These are phyloP conservation scores for Antedon mediterranea DNA, from an alignment of 53 echinoderm and acorn worm species.

Conservation along the genomic window DNA sequence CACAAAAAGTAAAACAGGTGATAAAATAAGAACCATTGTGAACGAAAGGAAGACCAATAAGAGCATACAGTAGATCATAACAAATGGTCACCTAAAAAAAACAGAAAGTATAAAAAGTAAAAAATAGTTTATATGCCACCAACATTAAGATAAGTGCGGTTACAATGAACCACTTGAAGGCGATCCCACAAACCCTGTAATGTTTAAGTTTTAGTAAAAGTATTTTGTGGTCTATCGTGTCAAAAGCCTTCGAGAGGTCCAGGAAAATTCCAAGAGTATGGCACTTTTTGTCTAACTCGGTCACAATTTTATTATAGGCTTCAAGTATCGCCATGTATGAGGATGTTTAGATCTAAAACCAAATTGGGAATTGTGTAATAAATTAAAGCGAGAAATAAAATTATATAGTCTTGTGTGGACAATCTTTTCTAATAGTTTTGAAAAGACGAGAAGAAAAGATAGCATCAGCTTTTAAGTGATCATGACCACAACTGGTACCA, in stretches of 20 bases:
- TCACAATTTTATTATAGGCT: conserved; percentile 2
- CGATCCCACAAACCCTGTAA: conserved; percentile 7
- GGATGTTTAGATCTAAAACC: conserved; percentile 5
- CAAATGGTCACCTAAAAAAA: too few species aligned
- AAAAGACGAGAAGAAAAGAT: neutral
- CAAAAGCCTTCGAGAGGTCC: conserved; percentile 13
- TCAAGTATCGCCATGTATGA: conserved; percentile 4
- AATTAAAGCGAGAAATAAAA: neutral
- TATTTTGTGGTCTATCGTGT: too few species aligned
- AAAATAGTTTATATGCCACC: neutral
- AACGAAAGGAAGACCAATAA: too few species aligned
- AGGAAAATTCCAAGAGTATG: conserved; percentile 12
- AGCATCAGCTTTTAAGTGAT: neutral
- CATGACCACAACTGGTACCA: neutral
- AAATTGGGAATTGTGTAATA: conserved; percentile 12
- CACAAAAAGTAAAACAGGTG: too few species aligned
- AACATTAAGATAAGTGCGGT: neutral
- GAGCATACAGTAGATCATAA: too few species aligned
- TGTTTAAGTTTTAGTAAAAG: conserved; percentile 11
- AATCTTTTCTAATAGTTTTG: neutral
- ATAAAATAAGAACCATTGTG: too few species aligned
- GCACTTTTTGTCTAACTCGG: neutral
- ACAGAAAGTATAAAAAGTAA: too few species aligned
- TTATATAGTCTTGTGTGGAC: neutral
- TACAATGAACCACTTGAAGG: conserved; percentile 19